Percentiles rank a stretch among this genome's conserved stretches.
Evolutionary conservation across 2,113 vertebrate genomes (phyloP).

Genomic region (Octodon degus): DNA sequence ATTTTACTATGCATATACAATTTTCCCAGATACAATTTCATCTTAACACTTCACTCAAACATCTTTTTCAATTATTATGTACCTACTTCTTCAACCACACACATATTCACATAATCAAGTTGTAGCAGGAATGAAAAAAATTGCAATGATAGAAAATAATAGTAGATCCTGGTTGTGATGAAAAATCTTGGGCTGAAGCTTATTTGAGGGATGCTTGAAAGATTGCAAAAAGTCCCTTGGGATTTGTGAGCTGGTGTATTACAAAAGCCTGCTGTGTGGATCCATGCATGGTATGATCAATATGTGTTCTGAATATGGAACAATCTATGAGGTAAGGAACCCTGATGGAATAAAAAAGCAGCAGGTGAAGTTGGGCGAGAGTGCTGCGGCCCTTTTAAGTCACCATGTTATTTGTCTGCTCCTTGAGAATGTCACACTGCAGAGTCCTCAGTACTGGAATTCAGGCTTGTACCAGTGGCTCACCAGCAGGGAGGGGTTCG

Average conservation of each 20-base stretch:
- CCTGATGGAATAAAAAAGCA: background rate
- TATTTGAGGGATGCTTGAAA: background rate
- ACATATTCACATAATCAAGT: no score
- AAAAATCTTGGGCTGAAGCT: background rate
- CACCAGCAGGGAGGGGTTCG: background rate
- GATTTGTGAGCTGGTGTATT: background rate
- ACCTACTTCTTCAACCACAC: no score
- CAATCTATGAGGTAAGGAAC: background rate
- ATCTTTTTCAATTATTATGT: background rate
- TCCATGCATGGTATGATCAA: background rate
- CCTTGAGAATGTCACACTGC: background rate
- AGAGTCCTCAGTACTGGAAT: background rate
- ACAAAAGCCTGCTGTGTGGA: background rate
- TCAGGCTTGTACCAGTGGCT: background rate
- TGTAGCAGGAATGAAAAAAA: background rate
- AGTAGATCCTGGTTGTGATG: background rate
- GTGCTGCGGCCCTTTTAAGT: background rate
- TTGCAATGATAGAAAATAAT: background rate
- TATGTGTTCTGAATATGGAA: background rate
- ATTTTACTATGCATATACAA: background rate
- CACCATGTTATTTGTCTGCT: background rate
- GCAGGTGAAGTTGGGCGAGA: rapidly evolving
- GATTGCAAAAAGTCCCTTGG: background rate
- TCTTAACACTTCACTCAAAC: background rate
- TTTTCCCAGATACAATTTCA: background rate